Evolutionary conservation across 2,113 vertebrate genomes (phyloP).

Genomic region (Platichthys stellatus): DNA sequence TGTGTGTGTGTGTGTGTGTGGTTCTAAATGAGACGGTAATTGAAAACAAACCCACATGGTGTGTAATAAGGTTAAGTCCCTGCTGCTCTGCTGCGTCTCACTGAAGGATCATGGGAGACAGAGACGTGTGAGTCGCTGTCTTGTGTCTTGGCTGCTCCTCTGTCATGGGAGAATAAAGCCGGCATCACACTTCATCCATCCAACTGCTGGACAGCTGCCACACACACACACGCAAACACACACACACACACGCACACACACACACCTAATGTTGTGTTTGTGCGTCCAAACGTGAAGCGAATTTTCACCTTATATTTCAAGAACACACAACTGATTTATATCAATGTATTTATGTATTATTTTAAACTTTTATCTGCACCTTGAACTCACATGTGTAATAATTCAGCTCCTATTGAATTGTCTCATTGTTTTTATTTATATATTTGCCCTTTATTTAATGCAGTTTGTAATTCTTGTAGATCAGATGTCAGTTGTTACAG

Average conservation of each 20-base stretch:
- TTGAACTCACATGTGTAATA: no score
- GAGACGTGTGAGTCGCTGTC: slow-evolving; percentile 32
- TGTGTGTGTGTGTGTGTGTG: slow-evolving; percentile 4
- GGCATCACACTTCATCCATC: slow-evolving; percentile 66
- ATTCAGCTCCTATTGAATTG: no score
- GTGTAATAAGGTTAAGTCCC: slow-evolving; percentile 58
- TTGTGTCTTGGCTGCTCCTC: slow-evolving; percentile 16
- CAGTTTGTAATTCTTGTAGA: no score
- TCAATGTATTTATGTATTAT: no score
- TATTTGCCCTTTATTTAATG: no score
- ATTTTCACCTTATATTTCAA: no score
- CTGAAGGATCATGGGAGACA: slow-evolving; percentile 56
- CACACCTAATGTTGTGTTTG: no score
- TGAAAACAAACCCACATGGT: slow-evolving; percentile 56
- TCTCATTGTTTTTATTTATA: no score
- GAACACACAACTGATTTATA: no score
- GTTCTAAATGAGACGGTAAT: slow-evolving; percentile 47
- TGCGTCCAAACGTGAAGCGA: no score
- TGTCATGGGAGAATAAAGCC: slow-evolving; percentile 56
- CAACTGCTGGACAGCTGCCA: slow-evolving; percentile 18
- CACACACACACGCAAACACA: slow-evolving; percentile 21
- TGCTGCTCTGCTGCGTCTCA: slow-evolving; percentile 25
- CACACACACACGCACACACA: not conserved
- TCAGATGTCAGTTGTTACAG: no score
- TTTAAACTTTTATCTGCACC: no score